Conservation (phyloP, 2,113 vertebrate species). For the Phrynosoma blainvillii region DNA sequence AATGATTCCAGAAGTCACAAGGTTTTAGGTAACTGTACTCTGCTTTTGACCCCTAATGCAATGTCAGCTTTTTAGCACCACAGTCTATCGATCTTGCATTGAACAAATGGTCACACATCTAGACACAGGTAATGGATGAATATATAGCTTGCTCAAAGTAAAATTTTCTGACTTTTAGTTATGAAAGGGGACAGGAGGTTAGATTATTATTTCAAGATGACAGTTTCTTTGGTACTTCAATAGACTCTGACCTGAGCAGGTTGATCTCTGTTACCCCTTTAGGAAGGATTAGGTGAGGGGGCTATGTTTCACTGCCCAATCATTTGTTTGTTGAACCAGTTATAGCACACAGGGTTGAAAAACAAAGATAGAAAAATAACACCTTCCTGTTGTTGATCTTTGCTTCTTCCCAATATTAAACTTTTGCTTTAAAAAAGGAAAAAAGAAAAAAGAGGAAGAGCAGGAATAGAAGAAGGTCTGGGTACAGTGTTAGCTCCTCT, state of each 20-base stretch:
- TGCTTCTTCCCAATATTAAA: neutral
- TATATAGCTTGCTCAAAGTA: neutral
- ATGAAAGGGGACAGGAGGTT: neutral
- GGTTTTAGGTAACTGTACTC: neutral
- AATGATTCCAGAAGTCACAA: neutral
- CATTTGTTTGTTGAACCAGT: neutral
- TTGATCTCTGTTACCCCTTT: neutral
- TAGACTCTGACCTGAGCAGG: neutral
- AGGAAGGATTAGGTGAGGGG: too few species aligned
- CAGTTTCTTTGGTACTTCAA: neutral
- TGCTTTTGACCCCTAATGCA: neutral
- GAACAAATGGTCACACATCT: neutral
- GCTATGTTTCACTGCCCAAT: neutral
- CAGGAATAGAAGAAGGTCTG: neutral
- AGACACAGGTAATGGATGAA: neutral
- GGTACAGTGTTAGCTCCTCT: neutral
- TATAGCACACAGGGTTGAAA: neutral
- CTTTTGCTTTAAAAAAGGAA: neutral
- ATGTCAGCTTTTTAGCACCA: neutral
- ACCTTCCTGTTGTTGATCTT: too few species aligned
- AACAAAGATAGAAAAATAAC: too few species aligned
- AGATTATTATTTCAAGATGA: neutral
- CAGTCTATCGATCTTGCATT: neutral
- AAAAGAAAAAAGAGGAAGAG: neutral
- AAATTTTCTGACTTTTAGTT: neutral